Conservation (phyloP, 1,140 invertebrate species). For the Leptinotarsa defecta region DNA sequence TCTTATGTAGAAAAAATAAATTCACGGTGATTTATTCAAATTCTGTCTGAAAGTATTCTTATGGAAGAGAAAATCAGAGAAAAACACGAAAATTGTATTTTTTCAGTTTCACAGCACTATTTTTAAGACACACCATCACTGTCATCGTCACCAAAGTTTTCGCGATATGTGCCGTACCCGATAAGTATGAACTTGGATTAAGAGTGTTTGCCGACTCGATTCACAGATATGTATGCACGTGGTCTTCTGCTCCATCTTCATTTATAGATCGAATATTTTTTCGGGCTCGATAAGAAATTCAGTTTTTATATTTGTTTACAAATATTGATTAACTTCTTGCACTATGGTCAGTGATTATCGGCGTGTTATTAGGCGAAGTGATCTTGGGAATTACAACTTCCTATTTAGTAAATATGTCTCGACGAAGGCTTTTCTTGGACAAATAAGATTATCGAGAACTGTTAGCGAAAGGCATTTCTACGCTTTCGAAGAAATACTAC, state of each 20-base stretch:
- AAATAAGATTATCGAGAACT: too few species aligned
- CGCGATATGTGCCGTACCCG: background rate
- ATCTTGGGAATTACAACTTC: constrained; percentile 8
- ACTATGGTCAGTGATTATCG: background rate
- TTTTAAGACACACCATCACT: constrained; percentile 23
- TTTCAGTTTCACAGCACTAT: constrained; percentile 31
- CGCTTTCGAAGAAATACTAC: too few species aligned
- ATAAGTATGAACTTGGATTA: too few species aligned
- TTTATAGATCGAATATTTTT: background rate
- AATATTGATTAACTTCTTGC: background rate
- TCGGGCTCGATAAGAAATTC: background rate
- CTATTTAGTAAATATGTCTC: constrained; percentile 4
- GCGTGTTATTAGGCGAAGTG: background rate
- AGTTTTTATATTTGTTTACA: constrained; percentile 1
- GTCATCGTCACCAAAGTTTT: constrained; percentile 15
- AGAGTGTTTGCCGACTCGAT: too few species aligned
- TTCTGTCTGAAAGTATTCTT: too few species aligned
- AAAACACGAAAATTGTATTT: background rate
- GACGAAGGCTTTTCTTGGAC: background rate
- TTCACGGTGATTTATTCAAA: background rate
- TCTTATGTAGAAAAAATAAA: background rate
- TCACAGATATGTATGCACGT: background rate
- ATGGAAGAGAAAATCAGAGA: too few species aligned
- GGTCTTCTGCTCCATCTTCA: background rate
- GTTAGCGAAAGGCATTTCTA: too few species aligned